Evolutionary conservation across 2,797 vertebrate genomes (phyloP), one percentile per base, ranked within the genome.

Genomic region (Anas bahamensis): DNA sequence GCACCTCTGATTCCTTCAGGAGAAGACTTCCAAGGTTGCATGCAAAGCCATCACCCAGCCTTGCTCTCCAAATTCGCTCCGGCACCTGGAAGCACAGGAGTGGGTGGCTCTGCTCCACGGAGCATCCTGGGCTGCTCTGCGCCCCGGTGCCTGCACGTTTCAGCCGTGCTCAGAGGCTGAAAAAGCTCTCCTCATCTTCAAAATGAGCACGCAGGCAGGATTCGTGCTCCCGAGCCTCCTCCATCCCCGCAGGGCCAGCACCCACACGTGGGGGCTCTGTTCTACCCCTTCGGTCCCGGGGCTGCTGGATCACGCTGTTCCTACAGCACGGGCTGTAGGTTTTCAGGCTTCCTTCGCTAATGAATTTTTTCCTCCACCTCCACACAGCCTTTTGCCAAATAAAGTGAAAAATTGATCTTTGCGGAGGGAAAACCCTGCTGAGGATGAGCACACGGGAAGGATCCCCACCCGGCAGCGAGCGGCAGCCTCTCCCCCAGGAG

Each of bases 381-480:
- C 46, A 11, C 42, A 42, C 17, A 42, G 46, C 2, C 13, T 31
- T 76, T n/a, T 24, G 35, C 53, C 10, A 29, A 44, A 33, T 37
- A 28, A 23, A 19, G 19, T 53, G 52, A 28, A 29, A 63, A 63
- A 31, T 10, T 10, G 28, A 64, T 42, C 39, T 29, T 31, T 31
- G 61, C 15, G 13, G 42, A 42, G 19, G 61, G 61, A 42, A 64
- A 64, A 28, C 61, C 19, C 39, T 64, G 29, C 39, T 10, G 18
- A 42, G 61, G 61, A 15, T 29, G 19, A 64, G 61, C 61, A 42
- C 28, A 35, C 7, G 28, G 50, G 61, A 64, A 64, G 61, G 61
- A 29, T 78, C 35, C 42, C 63, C 7, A 2, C 31, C 50, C 0
- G 0, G 18, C 33, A 52, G 65, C 0, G 0, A 55, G 61, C 72